These are phyloP conservation scores for Diachrysia chrysitis DNA, from an alignment of 2,888 invertebrate species.

Conservation along the genomic window DNA sequence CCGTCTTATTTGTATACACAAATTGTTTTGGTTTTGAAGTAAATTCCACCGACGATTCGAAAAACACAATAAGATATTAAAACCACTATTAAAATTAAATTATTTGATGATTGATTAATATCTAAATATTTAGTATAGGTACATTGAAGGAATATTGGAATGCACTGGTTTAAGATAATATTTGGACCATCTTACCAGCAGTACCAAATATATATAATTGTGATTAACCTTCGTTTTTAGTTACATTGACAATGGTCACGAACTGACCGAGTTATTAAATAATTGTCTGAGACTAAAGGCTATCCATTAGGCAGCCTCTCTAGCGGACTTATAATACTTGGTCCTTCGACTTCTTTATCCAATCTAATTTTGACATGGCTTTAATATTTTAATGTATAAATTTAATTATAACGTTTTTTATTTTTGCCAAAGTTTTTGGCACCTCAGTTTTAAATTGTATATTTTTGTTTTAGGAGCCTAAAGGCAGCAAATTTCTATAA, in stretches of 20 bases:
- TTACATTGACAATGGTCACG: background rate
- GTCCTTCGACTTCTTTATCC: background rate
- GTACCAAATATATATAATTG: background rate
- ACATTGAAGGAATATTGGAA: too few species aligned
- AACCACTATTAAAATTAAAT: too few species aligned
- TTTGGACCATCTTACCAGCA: background rate
- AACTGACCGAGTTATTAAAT: slow-evolving; percentile 1
- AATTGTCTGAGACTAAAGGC: background rate
- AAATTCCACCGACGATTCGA: too few species aligned
- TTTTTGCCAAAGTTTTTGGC: too few species aligned
- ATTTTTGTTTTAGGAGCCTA: too few species aligned
- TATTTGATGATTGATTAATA: too few species aligned
- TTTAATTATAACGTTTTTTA: background rate
- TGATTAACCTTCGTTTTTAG: background rate
- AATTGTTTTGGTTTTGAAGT: too few species aligned
- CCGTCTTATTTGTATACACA: too few species aligned
- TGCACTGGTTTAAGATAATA: background rate
- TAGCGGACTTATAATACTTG: background rate
- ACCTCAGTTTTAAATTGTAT: too few species aligned
- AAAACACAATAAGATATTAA: too few species aligned
- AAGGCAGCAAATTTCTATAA: too few species aligned
- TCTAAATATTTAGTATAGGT: too few species aligned
- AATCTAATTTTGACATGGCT: slow-evolving; percentile 17
- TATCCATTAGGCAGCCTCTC: background rate
- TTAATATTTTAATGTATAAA: slow-evolving; percentile 18